Conservation (phyloP, 2,797 vertebrate genomes). For the Rhinoraja longicauda region DNA sequence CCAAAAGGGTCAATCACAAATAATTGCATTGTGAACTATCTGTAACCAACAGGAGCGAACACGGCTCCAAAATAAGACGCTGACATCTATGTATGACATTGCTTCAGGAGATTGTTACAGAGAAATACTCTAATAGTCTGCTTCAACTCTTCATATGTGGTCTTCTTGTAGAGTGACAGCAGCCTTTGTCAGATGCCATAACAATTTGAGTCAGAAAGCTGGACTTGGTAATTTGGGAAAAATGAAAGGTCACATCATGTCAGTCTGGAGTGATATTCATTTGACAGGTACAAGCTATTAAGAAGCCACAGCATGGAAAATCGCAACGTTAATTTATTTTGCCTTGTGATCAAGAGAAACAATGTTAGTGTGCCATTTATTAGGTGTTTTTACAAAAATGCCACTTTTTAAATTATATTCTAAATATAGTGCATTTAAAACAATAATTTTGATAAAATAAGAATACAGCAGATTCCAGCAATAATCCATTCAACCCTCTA, state of each 20-base stretch:
- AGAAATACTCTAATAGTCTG: slow-evolving; percentile 8
- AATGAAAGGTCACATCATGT: slow-evolving; percentile 31
- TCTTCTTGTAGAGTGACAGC: not conserved
- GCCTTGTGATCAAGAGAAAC: slow-evolving; percentile 41
- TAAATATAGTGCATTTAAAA: not conserved
- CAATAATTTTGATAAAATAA: not conserved
- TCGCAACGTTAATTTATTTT: slow-evolving; percentile 21
- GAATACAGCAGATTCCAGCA: not conserved
- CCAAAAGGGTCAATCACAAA: not conserved
- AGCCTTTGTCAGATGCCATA: slow-evolving; percentile 10
- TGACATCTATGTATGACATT: slow-evolving; percentile 24
- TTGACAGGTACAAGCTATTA: slow-evolving; percentile 38
- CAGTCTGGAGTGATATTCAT: slow-evolving; percentile 19
- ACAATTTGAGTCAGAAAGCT: not conserved
- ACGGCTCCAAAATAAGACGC: slow-evolving; percentile 20
- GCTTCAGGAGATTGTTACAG: not conserved
- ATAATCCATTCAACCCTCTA: not conserved
- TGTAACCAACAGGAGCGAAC: not conserved
- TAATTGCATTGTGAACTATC: not conserved
- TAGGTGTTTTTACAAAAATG: not conserved
- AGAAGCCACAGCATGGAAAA: not conserved
- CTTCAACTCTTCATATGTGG: not conserved
- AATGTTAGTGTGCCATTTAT: not conserved
- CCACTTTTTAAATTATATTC: not conserved
- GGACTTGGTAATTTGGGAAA: not conserved